Conservation (phyloP, 2,113 vertebrate species). For the Petromus typicus region DNA sequence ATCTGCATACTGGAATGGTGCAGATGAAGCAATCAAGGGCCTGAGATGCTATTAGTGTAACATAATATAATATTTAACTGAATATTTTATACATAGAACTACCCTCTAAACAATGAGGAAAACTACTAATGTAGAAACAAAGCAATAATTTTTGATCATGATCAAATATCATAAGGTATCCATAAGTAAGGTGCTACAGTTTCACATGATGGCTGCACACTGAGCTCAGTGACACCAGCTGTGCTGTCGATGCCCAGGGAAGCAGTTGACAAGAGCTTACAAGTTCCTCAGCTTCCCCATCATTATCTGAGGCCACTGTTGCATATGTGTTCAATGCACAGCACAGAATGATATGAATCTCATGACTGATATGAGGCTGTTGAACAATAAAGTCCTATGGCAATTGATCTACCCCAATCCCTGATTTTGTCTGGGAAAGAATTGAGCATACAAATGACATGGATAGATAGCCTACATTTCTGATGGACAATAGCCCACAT, state of each 20-base stretch:
- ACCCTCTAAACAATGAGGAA: not conserved
- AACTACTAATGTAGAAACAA: not conserved
- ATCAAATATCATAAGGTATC: too few species aligned
- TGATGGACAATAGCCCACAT: too few species aligned
- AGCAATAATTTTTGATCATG: not conserved
- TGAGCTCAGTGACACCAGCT: too few species aligned
- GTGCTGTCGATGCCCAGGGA: too few species aligned
- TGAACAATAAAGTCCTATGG: not conserved
- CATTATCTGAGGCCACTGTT: not conserved
- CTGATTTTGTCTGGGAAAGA: not conserved
- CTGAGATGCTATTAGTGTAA: not conserved
- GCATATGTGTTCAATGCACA: too few species aligned
- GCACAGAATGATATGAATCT: not conserved
- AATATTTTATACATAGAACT: not conserved
- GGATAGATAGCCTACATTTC: not conserved
- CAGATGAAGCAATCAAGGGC: not conserved
- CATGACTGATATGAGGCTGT: not conserved
- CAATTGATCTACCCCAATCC: not conserved
- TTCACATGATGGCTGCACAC: not conserved
- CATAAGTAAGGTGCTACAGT: not conserved
- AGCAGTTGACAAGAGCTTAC: rapidly evolving
- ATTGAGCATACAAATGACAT: not conserved
- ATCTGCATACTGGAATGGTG: not conserved
- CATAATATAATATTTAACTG: not conserved
- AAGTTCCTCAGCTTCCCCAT: not conserved